Conservation (phyloP, 1,140 invertebrate species). For the Thaumatotibia leucotreta region DNA sequence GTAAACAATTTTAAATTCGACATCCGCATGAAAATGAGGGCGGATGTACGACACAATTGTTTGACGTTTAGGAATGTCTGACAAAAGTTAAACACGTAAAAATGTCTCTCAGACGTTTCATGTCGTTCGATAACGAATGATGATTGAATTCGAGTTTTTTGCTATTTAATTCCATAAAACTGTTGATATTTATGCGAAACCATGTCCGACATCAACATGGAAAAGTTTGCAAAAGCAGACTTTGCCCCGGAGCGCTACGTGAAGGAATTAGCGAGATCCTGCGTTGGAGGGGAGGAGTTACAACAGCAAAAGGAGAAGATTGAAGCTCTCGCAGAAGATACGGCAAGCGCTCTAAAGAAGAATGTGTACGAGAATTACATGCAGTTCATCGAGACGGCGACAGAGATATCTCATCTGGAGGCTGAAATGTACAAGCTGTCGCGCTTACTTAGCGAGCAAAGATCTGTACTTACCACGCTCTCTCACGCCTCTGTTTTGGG, state of each 20-base stretch:
- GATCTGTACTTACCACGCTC: slow-evolving; percentile 88
- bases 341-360: slow-evolving; percentile 92
- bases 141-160: slow-evolving; percentile 61
- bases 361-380: slow-evolving; percentile 99
- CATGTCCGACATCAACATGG: slow-evolving; percentile 71
- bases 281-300: slow-evolving; percentile 90
- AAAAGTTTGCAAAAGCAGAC: slow-evolving; percentile 71
- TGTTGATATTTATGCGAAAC: slow-evolving; percentile 58
- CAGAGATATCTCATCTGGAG: slow-evolving; percentile 98
- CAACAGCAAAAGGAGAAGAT: slow-evolving; percentile 89
- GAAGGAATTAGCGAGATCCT: slow-evolving; percentile 88
- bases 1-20: no score
- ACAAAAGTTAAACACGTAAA: slow-evolving; percentile 36
- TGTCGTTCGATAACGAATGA: slow-evolving; percentile 70
- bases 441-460: slow-evolving; percentile 96
- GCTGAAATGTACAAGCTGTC: slow-evolving; percentile 99
- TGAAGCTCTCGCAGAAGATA: slow-evolving; percentile 91
- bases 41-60: slow-evolving; percentile 15
- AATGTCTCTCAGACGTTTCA: slow-evolving; percentile 47
- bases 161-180: slow-evolving; percentile 44
- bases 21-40: neutral
- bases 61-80: slow-evolving; percentile 24
- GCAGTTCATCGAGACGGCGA: slow-evolving; percentile 98
- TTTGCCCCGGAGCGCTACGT: slow-evolving; percentile 80
- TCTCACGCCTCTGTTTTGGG: slow-evolving; percentile 84